Evolutionary conservation across 1,140 invertebrate genomes (phyloP).

Genomic region (Magallana gigas): DNA sequence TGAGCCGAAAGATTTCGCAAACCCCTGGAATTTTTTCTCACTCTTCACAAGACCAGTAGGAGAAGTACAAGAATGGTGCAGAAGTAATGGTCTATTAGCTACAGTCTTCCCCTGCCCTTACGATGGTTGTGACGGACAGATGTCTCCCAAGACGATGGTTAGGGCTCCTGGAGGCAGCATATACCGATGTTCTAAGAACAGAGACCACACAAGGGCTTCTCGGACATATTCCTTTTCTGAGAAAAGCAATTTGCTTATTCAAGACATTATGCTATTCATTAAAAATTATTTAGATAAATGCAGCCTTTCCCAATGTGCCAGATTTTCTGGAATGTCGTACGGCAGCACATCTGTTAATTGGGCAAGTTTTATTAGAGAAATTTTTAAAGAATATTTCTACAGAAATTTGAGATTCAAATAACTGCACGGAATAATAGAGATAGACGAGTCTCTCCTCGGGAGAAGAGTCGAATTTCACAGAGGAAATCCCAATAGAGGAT

Average conservation of each 20-base stretch:
- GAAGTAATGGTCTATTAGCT: background rate
- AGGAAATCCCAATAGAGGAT: background rate
- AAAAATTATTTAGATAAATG: background rate
- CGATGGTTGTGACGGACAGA: background rate
- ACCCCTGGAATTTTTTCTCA: background rate
- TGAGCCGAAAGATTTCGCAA: background rate
- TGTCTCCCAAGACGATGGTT: background rate
- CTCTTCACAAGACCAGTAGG: background rate
- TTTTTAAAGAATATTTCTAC: background rate
- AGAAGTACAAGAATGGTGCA: background rate
- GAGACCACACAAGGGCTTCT: too few relatives aligned
- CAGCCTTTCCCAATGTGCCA: background rate
- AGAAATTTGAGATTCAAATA: background rate
- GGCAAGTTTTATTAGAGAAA: background rate
- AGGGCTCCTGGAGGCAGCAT: background rate
- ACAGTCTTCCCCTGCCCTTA: background rate
- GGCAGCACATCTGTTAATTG: background rate
- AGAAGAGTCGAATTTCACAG: background rate
- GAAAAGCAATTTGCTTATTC: background rate
- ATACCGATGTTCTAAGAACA: background rate
- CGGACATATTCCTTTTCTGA: too few relatives aligned
- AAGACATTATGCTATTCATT: background rate
- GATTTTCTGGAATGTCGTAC: background rate
- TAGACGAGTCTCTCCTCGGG: background rate
- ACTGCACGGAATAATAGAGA: background rate